Conservation (phyloP, 2,888 invertebrate genomes). For the Dysmachus trigonus region DNA sequence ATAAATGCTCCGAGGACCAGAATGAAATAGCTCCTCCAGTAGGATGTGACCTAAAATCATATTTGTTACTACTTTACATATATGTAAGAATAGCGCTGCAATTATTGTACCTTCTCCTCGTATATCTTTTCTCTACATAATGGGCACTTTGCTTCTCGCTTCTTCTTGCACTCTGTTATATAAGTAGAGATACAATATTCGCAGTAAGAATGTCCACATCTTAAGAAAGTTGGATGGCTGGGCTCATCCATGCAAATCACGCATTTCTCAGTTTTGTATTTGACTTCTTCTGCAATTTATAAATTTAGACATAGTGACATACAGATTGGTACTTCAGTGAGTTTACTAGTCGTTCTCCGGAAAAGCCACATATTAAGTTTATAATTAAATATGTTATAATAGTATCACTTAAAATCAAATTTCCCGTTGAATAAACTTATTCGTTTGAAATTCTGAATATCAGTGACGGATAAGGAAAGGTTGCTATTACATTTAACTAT, state of each 20-base stretch:
- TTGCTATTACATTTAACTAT: neutral
- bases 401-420: neutral
- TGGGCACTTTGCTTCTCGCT: slow-evolving; percentile 61
- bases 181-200: slow-evolving; percentile 60
- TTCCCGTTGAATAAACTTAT: neutral
- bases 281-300: neutral
- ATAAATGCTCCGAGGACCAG: slow-evolving; percentile 36
- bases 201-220: slow-evolving; percentile 64
- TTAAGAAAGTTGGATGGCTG: slow-evolving; percentile 58
- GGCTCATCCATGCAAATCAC: slow-evolving; percentile 61
- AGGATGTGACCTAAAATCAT: neutral
- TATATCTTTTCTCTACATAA: slow-evolving; percentile 60
- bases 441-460: neutral
- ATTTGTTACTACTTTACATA: neutral
- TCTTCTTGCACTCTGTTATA: slow-evolving; percentile 58
- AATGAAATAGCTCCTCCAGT: neutral
- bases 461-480: neutral
- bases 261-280: slow-evolving; percentile 55
- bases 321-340: neutral
- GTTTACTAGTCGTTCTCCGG: neutral
- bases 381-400: neutral
- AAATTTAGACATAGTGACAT: neutral
- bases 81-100: neutral
- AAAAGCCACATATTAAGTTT: slow-evolving; percentile 45
- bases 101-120: slow-evolving; percentile 52